Base-by-base conservation (phyloP, 64 coral and sea anemone species). In the Porites lutea region DNA sequence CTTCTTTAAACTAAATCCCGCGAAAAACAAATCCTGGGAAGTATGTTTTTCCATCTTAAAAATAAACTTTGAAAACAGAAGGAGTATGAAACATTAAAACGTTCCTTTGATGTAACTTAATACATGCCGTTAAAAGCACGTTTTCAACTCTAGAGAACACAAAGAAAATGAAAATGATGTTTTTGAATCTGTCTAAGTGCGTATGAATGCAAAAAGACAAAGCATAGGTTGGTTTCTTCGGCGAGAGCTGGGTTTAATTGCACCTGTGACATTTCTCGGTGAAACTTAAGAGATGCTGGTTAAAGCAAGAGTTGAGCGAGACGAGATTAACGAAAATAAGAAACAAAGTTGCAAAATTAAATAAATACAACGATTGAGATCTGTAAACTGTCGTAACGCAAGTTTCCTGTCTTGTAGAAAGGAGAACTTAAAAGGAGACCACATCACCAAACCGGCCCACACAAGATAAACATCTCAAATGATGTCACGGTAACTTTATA, bases 91-190 rank as follows among this genome's bases (percentile, higher is more conserved):
- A 83, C 46, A 83, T 16, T 67, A 65, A 67, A 51, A 63, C 45
- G 44, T n/a, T 83, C 63, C 63, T 83, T 83, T 83, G 18, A 69
- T 67, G 81, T 83, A 83, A 83, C 81, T 83, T n/a, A 83, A 83
- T 83, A 83, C 81, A 49, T 21, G 46, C 16, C 21, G 81, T 63
- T 83, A 83, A 83, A 83, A 83, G 81, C 81, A 67, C 81, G 81
- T 83, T 83, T 83, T 83, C 62, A 83, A 51, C 81, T 61, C 81
- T 15, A 83, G 15, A 18, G 81, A 19, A 83, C 81, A 83, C 81
- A 83, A 83, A 83, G 81, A 67, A 64, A 83, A 47, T 9, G 81
- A 83, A 83, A 83, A 15, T 83, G 45, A 67, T 83, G 81, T 50
- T 65, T 67, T 83, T 68, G n/a, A 83, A 67, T 7, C 13, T 50